phyloP scores from a whole-genome alignment of 2,797 vertebrate genomes.

The Babyrousa celebensis region DNA sequence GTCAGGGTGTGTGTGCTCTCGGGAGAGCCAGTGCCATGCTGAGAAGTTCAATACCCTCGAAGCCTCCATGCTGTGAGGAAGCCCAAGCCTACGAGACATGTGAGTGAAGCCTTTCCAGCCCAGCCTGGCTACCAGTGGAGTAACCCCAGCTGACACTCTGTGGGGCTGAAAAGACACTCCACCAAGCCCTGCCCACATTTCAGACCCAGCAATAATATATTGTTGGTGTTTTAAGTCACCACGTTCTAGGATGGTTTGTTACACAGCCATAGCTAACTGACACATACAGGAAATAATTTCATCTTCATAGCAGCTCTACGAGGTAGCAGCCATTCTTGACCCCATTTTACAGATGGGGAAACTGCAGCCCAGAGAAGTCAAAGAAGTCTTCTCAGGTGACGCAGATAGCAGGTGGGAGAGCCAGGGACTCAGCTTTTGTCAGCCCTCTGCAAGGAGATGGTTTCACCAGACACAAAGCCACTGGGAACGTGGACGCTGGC shows the following conservation, averaged over 20 bases:
- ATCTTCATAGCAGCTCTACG: neutral
- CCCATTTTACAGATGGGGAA: neutral
- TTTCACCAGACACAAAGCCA: neutral
- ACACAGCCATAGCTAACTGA: neutral
- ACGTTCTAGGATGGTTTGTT: neutral
- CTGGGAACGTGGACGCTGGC: neutral
- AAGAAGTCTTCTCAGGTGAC: neutral
- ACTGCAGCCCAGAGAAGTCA: neutral
- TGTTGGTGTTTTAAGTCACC: neutral
- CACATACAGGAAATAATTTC: neutral
- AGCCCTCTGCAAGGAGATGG: neutral
- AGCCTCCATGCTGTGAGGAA: neutral
- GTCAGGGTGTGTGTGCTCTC: neutral
- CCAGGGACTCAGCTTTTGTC: neutral
- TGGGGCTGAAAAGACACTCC: neutral
- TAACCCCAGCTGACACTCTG: neutral
- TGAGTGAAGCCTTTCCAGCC: neutral
- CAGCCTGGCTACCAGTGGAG: neutral
- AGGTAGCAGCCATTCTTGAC: neutral
- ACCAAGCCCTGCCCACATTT: neutral
- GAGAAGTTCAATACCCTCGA: neutral
- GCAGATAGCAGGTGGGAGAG: neutral
- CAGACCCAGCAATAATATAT: neutral
- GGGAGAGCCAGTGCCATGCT: neutral
- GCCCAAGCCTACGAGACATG: neutral